Evolutionary conservation across 2,888 invertebrate species (phyloP).

Genomic region (Rhagonycha lutea): DNA sequence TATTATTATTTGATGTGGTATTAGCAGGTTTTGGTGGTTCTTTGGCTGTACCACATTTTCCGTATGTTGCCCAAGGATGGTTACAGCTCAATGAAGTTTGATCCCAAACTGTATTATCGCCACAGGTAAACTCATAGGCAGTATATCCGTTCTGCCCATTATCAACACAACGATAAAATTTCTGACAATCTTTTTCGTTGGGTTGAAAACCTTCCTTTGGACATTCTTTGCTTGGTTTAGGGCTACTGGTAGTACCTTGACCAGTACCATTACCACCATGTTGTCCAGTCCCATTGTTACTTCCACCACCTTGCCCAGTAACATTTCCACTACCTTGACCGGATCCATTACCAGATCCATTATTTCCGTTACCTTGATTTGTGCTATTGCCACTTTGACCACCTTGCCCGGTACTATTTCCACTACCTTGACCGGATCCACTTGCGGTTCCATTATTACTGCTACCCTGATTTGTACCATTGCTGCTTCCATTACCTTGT

Average conservation of each 20-base stretch:
- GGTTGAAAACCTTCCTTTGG: constrained; percentile 59
- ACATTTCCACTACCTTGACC: constrained; percentile 14
- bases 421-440: too few species aligned
- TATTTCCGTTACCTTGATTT: constrained; percentile 57
- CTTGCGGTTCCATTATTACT: too few species aligned
- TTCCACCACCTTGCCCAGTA: neutral
- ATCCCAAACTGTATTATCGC: constrained; percentile 50
- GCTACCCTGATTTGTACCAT: neutral
- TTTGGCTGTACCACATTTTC: constrained; percentile 28
- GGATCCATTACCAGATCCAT: neutral
- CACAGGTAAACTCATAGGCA: constrained; percentile 74
- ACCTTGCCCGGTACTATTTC: neutral
- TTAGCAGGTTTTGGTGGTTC: constrained; percentile 16
- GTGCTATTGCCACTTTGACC: constrained; percentile 42
- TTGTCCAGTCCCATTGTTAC: neutral
- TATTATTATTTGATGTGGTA: neutral
- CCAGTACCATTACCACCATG: neutral
- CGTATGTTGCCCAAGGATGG: constrained; percentile 27
- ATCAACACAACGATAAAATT: constrained; percentile 77
- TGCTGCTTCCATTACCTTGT: neutral
- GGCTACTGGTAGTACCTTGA: neutral
- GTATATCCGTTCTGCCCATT: constrained; percentile 63
- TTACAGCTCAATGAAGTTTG: constrained; percentile 12
- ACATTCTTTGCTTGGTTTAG: neutral
- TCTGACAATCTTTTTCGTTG: constrained; percentile 70